phyloP scores from a whole-genome alignment of 2,113 vertebrate genomes.

The Seriola quinqueradiata region DNA sequence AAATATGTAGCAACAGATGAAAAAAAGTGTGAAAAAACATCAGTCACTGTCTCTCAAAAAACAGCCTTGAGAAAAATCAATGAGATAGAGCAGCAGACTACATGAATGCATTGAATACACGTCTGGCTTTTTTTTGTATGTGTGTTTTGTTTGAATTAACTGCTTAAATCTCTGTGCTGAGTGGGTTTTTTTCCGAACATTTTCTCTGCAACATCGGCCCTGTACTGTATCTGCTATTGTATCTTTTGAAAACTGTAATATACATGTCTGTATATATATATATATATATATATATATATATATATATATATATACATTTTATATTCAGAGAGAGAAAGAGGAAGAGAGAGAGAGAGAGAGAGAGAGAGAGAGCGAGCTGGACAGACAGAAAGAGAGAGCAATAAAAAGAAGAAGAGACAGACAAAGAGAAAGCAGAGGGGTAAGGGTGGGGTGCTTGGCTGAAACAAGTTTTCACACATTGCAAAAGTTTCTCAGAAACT shows the following conservation, averaged over 20 bases:
- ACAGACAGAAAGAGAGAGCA: background rate
- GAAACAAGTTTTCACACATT: constrained; percentile 62
- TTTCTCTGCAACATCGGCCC: constrained; percentile 20
- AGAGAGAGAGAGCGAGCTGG: background rate
- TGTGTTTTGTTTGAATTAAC: constrained; percentile 40
- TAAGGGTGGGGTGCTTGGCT: background rate
- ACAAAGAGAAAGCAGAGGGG: no score
- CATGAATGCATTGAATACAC: constrained; percentile 27
- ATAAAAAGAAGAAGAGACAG: background rate
- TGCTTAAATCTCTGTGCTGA: constrained; percentile 22
- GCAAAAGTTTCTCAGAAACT: constrained; percentile 56
- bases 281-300: no score
- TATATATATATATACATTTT: no score
- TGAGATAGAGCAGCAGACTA: constrained; percentile 10
- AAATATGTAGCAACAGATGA: constrained; percentile 20
- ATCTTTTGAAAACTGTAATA: constrained; percentile 39
- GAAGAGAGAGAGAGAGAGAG: background rate
- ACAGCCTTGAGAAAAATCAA: constrained; percentile 37
- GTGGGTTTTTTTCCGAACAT: constrained; percentile 4
- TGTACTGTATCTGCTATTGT: constrained; percentile 12
- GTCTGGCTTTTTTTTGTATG: constrained; percentile 27
- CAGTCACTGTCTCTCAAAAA: constrained; percentile 10
- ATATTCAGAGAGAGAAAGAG: background rate
- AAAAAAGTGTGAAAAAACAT: constrained; percentile 66
- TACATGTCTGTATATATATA: background rate